phyloP scores from a whole-genome alignment of 2,113 vertebrate genomes.

The Atherinomorus stipes region DNA sequence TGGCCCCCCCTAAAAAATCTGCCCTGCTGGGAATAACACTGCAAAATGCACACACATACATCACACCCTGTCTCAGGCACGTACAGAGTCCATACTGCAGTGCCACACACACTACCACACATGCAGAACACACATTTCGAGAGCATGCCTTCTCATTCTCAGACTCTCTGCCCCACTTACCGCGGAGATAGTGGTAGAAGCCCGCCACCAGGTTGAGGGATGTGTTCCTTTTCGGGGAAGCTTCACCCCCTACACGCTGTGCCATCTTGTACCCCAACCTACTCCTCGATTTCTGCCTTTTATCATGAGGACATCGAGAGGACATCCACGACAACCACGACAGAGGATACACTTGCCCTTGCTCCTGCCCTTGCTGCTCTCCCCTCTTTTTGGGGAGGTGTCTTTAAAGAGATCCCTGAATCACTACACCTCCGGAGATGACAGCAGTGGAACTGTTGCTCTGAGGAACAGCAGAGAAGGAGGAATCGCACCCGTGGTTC shows the following conservation, averaged over 20 bases:
- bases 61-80: constrained; percentile 28
- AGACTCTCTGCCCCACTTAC: constrained; percentile 81
- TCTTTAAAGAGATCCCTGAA: constrained; percentile 53
- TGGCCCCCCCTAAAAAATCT: constrained; percentile 8
- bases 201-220: constrained; percentile 84
- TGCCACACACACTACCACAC: constrained; percentile 28
- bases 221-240: constrained; percentile 76
- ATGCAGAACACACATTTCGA: constrained; percentile 27
- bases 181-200: constrained; percentile 81
- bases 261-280: constrained; percentile 79
- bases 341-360: constrained; percentile 67
- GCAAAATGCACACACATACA: constrained; percentile 38
- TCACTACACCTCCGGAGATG: constrained; percentile 52
- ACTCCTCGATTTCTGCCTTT: constrained; percentile 58
- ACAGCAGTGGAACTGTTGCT: constrained; percentile 72
- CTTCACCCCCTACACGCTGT: constrained; percentile 68
- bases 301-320: constrained; percentile 66
- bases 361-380: constrained; percentile 74
- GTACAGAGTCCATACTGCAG: constrained; percentile 50
- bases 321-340: constrained; percentile 60
- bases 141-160: constrained; percentile 15
- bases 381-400: constrained; percentile 25
- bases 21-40: constrained; percentile 28
- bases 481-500: constrained; percentile 27
- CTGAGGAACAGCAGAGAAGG: constrained; percentile 35